These are phyloP conservation scores for Anguilla anguilla DNA, from an alignment of 2,797 vertebrate species.

Conservation along the genomic window DNA sequence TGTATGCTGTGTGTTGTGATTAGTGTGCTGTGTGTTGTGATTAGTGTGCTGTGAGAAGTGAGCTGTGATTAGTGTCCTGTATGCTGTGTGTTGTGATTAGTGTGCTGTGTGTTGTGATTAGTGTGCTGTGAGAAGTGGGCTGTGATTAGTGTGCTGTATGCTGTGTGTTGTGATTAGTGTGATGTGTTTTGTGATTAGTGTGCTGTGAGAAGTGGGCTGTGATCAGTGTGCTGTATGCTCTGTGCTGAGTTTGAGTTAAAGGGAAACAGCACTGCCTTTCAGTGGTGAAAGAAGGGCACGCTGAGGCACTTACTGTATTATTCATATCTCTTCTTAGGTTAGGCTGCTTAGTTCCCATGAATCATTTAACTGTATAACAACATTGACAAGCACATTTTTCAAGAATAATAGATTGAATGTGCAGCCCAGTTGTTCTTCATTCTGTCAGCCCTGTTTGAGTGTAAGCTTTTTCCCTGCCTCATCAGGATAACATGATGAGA, in stretches of 20 bases:
- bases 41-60: not conserved
- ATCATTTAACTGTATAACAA: not conserved
- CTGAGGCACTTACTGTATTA: not conserved
- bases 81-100: not conserved
- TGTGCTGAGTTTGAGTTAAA: not conserved
- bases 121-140: not conserved
- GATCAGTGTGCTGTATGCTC: not conserved
- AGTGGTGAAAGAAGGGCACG: not conserved
- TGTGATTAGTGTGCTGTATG: not conserved
- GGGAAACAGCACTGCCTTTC: not conserved
- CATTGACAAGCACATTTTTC: not conserved
- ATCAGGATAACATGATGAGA: conserved; percentile 49
- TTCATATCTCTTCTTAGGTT: not conserved
- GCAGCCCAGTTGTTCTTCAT: not conserved
- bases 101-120: not conserved
- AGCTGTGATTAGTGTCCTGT: not conserved
- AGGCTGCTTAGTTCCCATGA: conserved; percentile 4
- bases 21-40: not conserved
- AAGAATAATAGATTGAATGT: not conserved
- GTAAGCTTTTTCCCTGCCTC: not conserved
- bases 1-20: not conserved
- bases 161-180: not conserved
- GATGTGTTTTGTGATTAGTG: not conserved
- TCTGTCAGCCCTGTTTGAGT: not conserved
- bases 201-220: not conserved